phyloP scores from a whole-genome alignment of 2,888 invertebrate genomes.

The Machimus atricapillus region DNA sequence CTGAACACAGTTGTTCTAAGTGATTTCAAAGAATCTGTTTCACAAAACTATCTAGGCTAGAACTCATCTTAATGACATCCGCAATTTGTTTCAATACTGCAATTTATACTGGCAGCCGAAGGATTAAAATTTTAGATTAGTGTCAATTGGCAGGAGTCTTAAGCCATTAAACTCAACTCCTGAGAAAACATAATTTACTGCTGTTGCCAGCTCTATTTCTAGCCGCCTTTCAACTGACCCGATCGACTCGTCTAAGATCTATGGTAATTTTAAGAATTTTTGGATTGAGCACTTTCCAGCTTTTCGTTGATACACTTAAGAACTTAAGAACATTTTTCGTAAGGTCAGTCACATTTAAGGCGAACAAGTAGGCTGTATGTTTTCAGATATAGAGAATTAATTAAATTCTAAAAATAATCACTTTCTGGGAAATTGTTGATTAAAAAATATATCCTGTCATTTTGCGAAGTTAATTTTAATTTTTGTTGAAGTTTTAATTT shows the following conservation, averaged over 20 bases:
- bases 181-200: background rate
- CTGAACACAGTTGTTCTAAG: background rate
- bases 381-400: background rate
- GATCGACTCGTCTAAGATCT: background rate
- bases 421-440: background rate
- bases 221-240: background rate
- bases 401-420: background rate
- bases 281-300: background rate
- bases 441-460: background rate
- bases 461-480: background rate
- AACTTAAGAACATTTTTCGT: background rate
- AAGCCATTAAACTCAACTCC: background rate
- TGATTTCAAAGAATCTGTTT: background rate
- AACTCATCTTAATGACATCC: background rate
- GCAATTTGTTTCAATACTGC: background rate
- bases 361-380: background rate
- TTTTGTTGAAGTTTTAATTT: background rate
- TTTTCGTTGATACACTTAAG: background rate
- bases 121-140: background rate
- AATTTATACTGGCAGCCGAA: background rate
- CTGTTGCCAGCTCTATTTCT: background rate
- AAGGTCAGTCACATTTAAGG: background rate
- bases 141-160: background rate
- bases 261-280: background rate
- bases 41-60: background rate